These are phyloP conservation scores for Automeris io DNA, from an alignment of 2,888 invertebrate genomes.

Conservation along the genomic window DNA sequence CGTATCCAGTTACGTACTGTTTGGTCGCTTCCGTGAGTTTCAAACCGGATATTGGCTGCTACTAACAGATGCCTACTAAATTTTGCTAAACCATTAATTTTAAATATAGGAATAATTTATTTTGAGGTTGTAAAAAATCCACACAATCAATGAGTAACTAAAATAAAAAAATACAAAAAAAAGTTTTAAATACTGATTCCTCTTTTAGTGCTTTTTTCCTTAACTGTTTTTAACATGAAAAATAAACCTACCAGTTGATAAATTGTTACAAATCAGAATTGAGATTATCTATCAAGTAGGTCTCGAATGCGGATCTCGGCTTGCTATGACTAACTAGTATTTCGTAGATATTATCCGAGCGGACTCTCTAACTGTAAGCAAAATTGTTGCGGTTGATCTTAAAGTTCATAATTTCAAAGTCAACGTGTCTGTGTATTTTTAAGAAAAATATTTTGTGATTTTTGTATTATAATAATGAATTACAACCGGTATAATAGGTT, in stretches of 20 bases:
- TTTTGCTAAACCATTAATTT: slow-evolving; percentile 22
- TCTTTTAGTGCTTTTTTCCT: no score
- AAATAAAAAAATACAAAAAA: no score
- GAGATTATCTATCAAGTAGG: slow-evolving; percentile 48
- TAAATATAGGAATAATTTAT: not conserved
- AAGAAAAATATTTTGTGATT: not conserved
- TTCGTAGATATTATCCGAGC: slow-evolving; percentile 27
- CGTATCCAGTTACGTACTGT: slow-evolving; percentile 62
- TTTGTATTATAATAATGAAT: slow-evolving; percentile 45
- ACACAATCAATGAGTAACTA: not conserved
- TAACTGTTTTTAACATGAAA: not conserved
- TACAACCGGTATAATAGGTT: slow-evolving; percentile 55
- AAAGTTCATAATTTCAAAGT: slow-evolving; percentile 1
- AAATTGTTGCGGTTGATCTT: slow-evolving; percentile 3
- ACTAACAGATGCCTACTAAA: slow-evolving; percentile 40
- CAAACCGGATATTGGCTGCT: slow-evolving; percentile 54
- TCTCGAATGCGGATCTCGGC: slow-evolving; percentile 44
- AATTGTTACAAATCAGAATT: slow-evolving; percentile 32
- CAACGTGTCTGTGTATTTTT: not conserved
- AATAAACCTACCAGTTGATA: slow-evolving; percentile 1
- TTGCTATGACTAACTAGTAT: slow-evolving; percentile 45
- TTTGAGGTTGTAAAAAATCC: not conserved
- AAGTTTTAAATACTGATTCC: no score
- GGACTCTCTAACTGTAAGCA: slow-evolving; percentile 7
- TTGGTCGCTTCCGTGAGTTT: slow-evolving; percentile 57